Evolutionary conservation across 2,888 invertebrate species (phyloP).

Genomic region (Scaptomyza polygonia): DNA sequence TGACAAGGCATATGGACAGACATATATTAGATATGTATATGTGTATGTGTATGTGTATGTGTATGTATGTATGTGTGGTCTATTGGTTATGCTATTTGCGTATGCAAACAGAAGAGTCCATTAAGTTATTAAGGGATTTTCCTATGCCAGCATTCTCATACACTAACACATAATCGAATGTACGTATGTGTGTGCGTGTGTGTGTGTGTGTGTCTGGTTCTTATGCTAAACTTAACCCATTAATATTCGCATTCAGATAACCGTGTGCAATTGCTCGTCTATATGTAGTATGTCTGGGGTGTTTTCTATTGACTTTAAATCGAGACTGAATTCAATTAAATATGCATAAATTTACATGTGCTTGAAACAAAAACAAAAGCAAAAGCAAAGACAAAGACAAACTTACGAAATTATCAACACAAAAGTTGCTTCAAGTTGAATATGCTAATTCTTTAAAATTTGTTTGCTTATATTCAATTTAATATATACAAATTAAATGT

Average conservation of each 20-base stretch:
- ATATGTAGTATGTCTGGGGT: neutral
- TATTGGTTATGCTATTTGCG: slow-evolving; percentile 35
- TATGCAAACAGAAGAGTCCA: slow-evolving; percentile 67
- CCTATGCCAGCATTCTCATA: too few species aligned
- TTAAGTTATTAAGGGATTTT: slow-evolving; percentile 80
- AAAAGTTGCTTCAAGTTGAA: neutral
- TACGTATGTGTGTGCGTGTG: too few species aligned
- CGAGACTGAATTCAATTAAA: slow-evolving; percentile 62
- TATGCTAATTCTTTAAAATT: neutral
- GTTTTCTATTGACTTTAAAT: slow-evolving; percentile 37
- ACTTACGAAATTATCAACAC: slow-evolving; percentile 4
- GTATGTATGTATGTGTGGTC: slow-evolving; percentile 27
- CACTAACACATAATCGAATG: too few species aligned
- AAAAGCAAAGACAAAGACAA: slow-evolving; percentile 6
- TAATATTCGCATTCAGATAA: slow-evolving; percentile 19
- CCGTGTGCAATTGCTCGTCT: neutral
- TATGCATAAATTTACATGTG: slow-evolving; percentile 61
- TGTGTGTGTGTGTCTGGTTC: neutral
- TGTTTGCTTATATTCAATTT: neutral
- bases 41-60: slow-evolving; percentile 12
- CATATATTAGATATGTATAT: slow-evolving; percentile 6
- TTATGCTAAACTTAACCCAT: slow-evolving; percentile 15
- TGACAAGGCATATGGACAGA: slow-evolving; percentile 16
- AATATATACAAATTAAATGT: neutral
- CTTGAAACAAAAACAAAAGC: neutral